Percentiles rank a stretch among this genome's conserved stretches.
Conservation (phyloP, 1,140 invertebrate genomes). For the Saccostrea cuccullata region DNA sequence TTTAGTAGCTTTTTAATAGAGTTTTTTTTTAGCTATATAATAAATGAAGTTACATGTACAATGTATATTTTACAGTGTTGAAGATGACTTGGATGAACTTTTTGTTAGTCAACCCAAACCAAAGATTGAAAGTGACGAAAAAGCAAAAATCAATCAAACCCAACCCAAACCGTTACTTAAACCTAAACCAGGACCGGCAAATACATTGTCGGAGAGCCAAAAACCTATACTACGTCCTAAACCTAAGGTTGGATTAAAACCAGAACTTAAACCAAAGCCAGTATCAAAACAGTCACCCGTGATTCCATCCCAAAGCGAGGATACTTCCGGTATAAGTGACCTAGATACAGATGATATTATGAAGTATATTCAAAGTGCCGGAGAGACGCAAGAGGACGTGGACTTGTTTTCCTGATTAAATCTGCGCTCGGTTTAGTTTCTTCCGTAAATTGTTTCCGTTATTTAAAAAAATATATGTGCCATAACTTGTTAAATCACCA, state of each 20-base stretch:
- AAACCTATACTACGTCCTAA: background rate
- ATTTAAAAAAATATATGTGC: too few species aligned
- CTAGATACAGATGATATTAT: constrained; percentile 19
- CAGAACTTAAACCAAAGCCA: constrained; percentile 8
- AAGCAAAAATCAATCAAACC: background rate
- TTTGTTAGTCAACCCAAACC: background rate
- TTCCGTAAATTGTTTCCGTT: too few species aligned
- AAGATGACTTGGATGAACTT: constrained; percentile 1
- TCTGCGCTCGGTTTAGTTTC: too few species aligned
- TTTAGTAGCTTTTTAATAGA: too few species aligned
- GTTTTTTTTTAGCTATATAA: too few species aligned
- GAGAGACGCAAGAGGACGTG: background rate
- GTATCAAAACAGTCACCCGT: background rate
- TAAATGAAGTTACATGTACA: too few species aligned
- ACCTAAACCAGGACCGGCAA: background rate
- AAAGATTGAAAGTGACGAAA: background rate
- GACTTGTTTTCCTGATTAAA: constrained; percentile 4
- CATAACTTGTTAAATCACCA: too few species aligned
- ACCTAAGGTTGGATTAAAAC: background rate
- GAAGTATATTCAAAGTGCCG: background rate
- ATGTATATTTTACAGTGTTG: background rate
- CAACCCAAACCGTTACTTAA: background rate
- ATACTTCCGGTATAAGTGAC: background rate
- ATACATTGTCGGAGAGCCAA: background rate
- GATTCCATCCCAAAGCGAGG: background rate